Percentiles rank a stretch among this genome's conserved stretches.
Conservation (phyloP, 2,113 vertebrate genomes). For the Megaptera novaeangliae region DNA sequence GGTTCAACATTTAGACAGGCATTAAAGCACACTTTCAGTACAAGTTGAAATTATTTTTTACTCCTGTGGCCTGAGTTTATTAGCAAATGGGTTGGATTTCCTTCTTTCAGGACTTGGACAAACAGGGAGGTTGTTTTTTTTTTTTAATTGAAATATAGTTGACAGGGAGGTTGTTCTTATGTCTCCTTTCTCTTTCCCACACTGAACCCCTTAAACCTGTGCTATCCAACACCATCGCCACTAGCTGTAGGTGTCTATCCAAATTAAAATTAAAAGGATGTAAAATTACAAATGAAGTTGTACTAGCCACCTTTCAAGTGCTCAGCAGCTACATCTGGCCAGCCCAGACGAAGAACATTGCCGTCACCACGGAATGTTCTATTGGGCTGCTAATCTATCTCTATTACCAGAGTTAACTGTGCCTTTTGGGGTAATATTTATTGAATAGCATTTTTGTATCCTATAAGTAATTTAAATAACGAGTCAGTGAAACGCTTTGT, state of each 20-base stretch:
- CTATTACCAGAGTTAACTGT: not conserved
- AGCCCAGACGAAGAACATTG: not conserved
- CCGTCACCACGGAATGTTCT: not conserved
- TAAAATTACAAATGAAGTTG: not conserved
- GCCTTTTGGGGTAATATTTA: not conserved
- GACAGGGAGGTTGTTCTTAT: not conserved
- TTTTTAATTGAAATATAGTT: not conserved
- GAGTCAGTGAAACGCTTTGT: not conserved
- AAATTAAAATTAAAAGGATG: not conserved
- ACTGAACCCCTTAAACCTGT: not conserved
- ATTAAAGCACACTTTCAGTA: conserved; percentile 41
- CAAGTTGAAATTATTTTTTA: conserved; percentile 27
- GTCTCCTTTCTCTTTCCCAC: not conserved
- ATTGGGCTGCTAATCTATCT: not conserved
- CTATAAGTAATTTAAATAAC: not conserved
- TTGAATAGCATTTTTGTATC: not conserved
- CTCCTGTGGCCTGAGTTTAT: not conserved
- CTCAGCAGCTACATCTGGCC: too few species aligned
- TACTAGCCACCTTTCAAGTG: not conserved
- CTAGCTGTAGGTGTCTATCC: not conserved
- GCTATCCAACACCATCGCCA: not conserved
- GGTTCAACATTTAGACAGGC: conserved; percentile 50
- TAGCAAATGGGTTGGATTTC: conserved; percentile 21
- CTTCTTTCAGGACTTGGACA: not conserved
- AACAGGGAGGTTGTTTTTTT: not conserved